phyloP scores from a whole-genome alignment of 2,888 invertebrate species.

The Hemistola chrysoprasaria region DNA sequence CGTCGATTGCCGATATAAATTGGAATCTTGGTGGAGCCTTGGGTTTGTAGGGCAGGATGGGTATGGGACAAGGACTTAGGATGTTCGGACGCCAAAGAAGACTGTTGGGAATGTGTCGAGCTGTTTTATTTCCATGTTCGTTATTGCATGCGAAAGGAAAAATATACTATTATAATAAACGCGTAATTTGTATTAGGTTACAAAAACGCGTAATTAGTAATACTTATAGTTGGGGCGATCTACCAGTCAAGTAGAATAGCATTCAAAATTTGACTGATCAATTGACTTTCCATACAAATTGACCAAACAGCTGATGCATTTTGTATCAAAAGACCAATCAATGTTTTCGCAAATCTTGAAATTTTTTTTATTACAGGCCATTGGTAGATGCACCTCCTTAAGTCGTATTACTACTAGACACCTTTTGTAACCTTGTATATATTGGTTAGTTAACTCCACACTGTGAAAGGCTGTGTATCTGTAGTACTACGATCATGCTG shows the following conservation, averaged over 20 bases:
- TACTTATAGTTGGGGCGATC: too few relatives aligned
- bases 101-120: constrained; percentile 80
- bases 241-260: too few relatives aligned
- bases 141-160: constrained; percentile 73
- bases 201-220: too few relatives aligned
- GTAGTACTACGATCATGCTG: constrained; percentile 42
- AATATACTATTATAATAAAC: constrained; percentile 45
- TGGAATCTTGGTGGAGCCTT: constrained; percentile 88
- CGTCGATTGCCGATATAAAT: constrained; percentile 85
- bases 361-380: too few relatives aligned
- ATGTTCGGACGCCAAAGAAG: constrained; percentile 75
- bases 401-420: too few relatives aligned
- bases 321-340: too few relatives aligned
- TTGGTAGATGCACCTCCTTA: too few relatives aligned
- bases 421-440: constrained; percentile 25
- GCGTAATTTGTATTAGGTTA: constrained; percentile 1
- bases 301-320: too few relatives aligned
- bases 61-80: constrained; percentile 75
- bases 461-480: constrained; percentile 40
- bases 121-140: constrained; percentile 68
- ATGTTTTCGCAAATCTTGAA: too few relatives aligned
- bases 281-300: too few relatives aligned
- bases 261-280: too few relatives aligned
- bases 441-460: constrained; percentile 47
- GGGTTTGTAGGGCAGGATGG: constrained; percentile 81